A percentile compares a stretch with the other conserved stretches of the same genome.
Conservation (phyloP, 2,888 invertebrate species). For the Ophonus ardosiacus region DNA sequence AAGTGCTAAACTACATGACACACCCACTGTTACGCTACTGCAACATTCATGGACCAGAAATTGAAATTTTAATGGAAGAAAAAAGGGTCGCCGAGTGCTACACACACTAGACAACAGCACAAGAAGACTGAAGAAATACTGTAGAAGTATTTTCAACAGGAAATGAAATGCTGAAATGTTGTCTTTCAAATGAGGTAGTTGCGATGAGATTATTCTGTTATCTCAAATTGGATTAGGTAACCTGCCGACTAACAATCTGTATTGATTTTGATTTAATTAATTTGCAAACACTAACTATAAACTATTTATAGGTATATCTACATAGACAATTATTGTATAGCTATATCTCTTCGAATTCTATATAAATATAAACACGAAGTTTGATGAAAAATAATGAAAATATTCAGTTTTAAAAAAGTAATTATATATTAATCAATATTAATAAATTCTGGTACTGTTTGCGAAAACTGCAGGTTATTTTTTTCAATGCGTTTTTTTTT, state of each 20-base stretch:
- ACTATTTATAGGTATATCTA: not conserved
- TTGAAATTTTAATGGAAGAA: constrained; percentile 63
- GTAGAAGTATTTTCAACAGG: not conserved
- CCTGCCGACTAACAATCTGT: not conserved
- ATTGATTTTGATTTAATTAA: not conserved
- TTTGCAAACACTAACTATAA: not conserved
- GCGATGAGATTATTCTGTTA: not conserved
- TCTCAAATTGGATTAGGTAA: not conserved
- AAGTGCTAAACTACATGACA: constrained; percentile 63
- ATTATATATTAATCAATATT: too few relatives aligned
- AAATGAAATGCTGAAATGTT: not conserved
- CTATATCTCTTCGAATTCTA: not conserved
- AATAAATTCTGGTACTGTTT: too few relatives aligned
- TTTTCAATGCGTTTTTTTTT: too few relatives aligned
- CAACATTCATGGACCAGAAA: constrained; percentile 62
- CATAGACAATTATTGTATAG: not conserved
- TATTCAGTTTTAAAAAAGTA: too few relatives aligned
- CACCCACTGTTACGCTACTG: constrained; percentile 56
- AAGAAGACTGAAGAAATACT: too few relatives aligned
- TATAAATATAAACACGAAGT: too few relatives aligned
- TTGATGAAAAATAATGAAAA: too few relatives aligned
- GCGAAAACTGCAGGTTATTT: too few relatives aligned
- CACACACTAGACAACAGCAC: not conserved
- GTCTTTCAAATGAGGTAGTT: not conserved
- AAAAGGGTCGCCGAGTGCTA: constrained; percentile 14